These are phyloP conservation scores for Marisa cornuarietis DNA, from an alignment of 1,140 invertebrate species.

Conservation along the genomic window DNA sequence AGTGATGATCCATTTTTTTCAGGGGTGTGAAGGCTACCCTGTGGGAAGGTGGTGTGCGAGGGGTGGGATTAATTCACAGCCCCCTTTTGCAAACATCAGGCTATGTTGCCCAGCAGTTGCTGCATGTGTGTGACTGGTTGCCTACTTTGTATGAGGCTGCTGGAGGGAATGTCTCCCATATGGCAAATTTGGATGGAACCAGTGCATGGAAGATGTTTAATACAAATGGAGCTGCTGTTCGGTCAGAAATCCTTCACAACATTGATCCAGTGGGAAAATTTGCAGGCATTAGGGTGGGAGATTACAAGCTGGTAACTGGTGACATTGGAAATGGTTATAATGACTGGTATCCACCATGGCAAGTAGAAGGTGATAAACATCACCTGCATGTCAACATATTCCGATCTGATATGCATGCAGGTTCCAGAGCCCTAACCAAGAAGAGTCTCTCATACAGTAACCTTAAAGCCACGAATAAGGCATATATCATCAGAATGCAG, in stretches of 20 bases:
- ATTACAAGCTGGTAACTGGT: constrained; percentile 87
- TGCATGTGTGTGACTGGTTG: constrained; percentile 91
- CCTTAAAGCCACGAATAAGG: background rate
- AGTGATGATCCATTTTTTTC: constrained; percentile 26
- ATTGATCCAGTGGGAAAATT: constrained; percentile 83
- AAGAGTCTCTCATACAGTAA: background rate
- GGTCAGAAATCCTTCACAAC: constrained; percentile 82
- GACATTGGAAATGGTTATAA: constrained; percentile 59
- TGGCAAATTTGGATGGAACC: constrained; percentile 77
- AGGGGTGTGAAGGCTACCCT: constrained; percentile 78
- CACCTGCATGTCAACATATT: constrained; percentile 31
- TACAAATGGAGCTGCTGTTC: constrained; percentile 71
- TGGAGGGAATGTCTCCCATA: constrained; percentile 64
- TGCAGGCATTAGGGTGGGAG: constrained; percentile 77
- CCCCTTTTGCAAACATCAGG: constrained; percentile 70
- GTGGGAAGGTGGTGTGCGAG: constrained; percentile 90
- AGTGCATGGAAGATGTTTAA: constrained; percentile 80
- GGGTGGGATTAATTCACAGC: constrained; percentile 82
- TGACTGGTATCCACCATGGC: constrained; percentile 56
- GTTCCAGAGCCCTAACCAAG: background rate
- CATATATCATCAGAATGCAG: background rate
- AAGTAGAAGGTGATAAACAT: constrained; percentile 30
- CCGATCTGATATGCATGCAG: constrained; percentile 6
- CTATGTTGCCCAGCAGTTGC: constrained; percentile 75
- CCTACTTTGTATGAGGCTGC: constrained; percentile 77